These are phyloP conservation scores for Diprion similis DNA, from an alignment of 1,140 invertebrate species.

Conservation along the genomic window DNA sequence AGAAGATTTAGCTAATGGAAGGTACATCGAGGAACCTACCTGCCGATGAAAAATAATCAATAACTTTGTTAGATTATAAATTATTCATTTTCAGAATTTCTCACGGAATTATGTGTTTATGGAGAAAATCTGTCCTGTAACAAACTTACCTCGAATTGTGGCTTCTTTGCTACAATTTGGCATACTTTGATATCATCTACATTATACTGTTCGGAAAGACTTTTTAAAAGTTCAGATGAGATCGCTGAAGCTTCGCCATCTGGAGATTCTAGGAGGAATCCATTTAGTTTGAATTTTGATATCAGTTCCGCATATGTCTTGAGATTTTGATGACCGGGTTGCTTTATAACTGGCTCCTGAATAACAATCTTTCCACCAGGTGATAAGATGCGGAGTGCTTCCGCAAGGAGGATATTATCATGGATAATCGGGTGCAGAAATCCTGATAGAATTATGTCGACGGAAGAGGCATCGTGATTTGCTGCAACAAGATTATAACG, in stretches of 20 bases:
- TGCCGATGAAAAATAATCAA: slow-evolving; percentile 20
- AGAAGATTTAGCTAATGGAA: slow-evolving; percentile 57
- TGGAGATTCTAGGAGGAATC: slow-evolving; percentile 64
- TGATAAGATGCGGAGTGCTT: slow-evolving; percentile 66
- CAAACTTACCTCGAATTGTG: slow-evolving; percentile 65
- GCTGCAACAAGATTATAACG: slow-evolving; percentile 43
- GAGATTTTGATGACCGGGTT: slow-evolving; percentile 21
- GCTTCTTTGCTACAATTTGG: slow-evolving; percentile 66
- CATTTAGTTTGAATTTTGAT: slow-evolving; percentile 68
- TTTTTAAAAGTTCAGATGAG: slow-evolving; percentile 55
- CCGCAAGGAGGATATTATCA: slow-evolving; percentile 60
- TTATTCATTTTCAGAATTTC: not conserved
- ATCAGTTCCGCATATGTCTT: slow-evolving; percentile 56
- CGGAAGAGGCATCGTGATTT: slow-evolving; percentile 62
- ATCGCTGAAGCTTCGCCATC: slow-evolving; percentile 43
- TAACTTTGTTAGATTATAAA: not conserved
- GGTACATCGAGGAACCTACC: slow-evolving; percentile 64
- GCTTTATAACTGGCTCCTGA: slow-evolving; percentile 32
- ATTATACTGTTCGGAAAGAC: slow-evolving; percentile 67
- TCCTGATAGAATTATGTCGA: slow-evolving; percentile 67
- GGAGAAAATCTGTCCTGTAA: not conserved
- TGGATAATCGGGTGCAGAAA: slow-evolving; percentile 57
- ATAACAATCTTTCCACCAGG: slow-evolving; percentile 61
- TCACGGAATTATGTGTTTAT: not conserved
- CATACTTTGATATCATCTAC: slow-evolving; percentile 55